Base-by-base conservation (phyloP, 2,113 vertebrate genomes). In the Furnarius figulus region DNA sequence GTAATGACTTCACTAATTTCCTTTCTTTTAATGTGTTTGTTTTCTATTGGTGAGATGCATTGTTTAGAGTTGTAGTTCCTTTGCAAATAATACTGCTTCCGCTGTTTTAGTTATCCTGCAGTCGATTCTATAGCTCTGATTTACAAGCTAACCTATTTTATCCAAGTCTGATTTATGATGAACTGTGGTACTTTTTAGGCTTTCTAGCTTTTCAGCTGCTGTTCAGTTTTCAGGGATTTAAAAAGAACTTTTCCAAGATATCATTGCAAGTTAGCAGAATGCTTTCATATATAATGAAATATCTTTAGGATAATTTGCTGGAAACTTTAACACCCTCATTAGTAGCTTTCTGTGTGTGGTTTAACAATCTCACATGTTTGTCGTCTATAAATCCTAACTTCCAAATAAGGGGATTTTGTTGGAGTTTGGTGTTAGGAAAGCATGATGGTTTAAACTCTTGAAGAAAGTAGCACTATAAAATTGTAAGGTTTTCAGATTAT, bases 11-110 rank as follows among this genome's bases (percentile, higher is more conserved):
- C 97, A 97, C 96, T 97, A 96, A 98, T 98, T 98, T 97, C 97
- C 97, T 98, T 97, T 97, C 97, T 97, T 98, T 97, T 98, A 96
- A 97, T 98, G 97, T 96, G 95, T 97, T 95, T 97, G 92, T 97
- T 96, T 98, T 98, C 89, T 97, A 21, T 96, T 94, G 81, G 71
- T 92, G 91, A 89, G 62, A 87, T 82, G 94, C 67, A 93, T 94
- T 98, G 97, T 98, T 97, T 97, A 95, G 87, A 96, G 84, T 79
- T 79, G 90, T 74, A 96, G 97, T 97, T 98, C 96, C 96, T 97
- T 94, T 97, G 90, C 88, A 97, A 96, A 97, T 73, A 96, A 91
- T 81, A 76, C 92, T 44, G 59, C 84, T 93, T 93, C 94, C 91
- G 68, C 95, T 98, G 85, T 93, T 98, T 96, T 97, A 89, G 90